Percentiles rank a stretch among this genome's conserved stretches.
Evolutionary conservation across 2,797 vertebrate species (phyloP).

Genomic region (Enteromius trimaculatus): DNA sequence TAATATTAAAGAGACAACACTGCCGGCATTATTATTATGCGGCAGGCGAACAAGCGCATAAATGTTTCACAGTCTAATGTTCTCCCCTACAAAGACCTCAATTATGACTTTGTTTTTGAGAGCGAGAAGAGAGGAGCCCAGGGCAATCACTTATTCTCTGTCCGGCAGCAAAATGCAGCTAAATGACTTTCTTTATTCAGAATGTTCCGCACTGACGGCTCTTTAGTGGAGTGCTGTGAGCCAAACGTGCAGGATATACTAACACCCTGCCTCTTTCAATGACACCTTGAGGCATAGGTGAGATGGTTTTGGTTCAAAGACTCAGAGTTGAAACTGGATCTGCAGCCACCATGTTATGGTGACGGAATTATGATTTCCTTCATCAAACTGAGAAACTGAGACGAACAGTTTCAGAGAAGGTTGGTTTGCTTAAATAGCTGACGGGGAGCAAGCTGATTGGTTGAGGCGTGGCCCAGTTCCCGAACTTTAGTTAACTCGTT

Average conservation of each 20-base stretch:
- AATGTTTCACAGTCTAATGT: conserved; percentile 60
- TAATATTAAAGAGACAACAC: conserved; percentile 57
- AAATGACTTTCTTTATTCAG: conserved; percentile 63
- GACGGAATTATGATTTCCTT: conserved; percentile 32
- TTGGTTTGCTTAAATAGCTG: too few species aligned
- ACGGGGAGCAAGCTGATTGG: too few species aligned
- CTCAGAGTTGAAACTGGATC: conserved; percentile 13
- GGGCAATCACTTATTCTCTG: conserved; percentile 56
- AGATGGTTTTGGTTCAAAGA: conserved; percentile 29
- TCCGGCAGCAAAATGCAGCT: conserved; percentile 53
- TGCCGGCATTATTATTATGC: conserved; percentile 48
- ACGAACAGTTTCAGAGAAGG: too few species aligned
- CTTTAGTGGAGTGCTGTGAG: conserved; percentile 55
- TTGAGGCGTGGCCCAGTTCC: too few species aligned
- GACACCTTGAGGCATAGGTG: conserved; percentile 47
- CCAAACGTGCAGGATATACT: conserved; percentile 52
- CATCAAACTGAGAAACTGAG: conserved; percentile 5
- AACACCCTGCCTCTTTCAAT: conserved; percentile 44
- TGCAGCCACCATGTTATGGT: conserved; percentile 35
- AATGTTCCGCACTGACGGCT: conserved; percentile 48
- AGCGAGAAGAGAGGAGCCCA: conserved; percentile 41
- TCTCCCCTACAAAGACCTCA: conserved; percentile 58
- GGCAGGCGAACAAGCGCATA: conserved; percentile 42
- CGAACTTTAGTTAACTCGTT: too few species aligned
- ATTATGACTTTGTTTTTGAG: conserved; percentile 61